A percentile compares a stretch with the other conserved stretches of the same genome.
phyloP scores from a whole-genome alignment of 2,797 vertebrate species.

The Leptodactylus fallax region DNA sequence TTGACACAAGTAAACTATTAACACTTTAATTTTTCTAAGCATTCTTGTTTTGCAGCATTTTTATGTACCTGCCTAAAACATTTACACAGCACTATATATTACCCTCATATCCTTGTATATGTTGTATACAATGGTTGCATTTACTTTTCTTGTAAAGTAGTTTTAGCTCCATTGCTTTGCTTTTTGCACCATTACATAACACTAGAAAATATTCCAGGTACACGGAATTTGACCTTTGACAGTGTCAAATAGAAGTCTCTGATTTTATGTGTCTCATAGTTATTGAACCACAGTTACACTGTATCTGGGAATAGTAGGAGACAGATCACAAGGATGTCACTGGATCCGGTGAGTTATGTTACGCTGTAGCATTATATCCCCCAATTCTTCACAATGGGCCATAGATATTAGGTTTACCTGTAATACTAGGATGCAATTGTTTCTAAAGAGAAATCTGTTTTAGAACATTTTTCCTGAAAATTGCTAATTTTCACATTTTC shows the following conservation, averaged over 20 bases:
- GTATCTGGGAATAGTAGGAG: neutral
- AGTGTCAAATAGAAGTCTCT: neutral
- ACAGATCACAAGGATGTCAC: constrained; percentile 16
- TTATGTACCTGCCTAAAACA: too few species aligned
- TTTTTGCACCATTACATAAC: neutral
- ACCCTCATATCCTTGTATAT: too few species aligned
- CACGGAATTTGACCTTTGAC: neutral
- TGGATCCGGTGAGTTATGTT: constrained; percentile 18
- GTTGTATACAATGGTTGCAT: neutral
- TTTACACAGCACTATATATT: too few species aligned
- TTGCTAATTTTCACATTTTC: too few species aligned
- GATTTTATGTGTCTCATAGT: neutral
- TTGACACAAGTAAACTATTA: too few species aligned
- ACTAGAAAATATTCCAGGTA: neutral
- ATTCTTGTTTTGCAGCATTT: too few species aligned
- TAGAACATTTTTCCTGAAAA: too few species aligned
- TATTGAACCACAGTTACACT: neutral
- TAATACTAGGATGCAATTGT: too few species aligned
- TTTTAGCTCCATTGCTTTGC: neutral
- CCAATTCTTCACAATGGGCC: too few species aligned
- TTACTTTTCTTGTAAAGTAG: neutral
- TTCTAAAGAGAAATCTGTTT: too few species aligned
- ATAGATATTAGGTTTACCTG: too few species aligned
- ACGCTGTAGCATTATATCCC: neutral
- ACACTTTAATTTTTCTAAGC: too few species aligned